A percentile compares a stretch with the other conserved stretches of the same genome.
phyloP scores from a whole-genome alignment of 2,797 vertebrate species.

The Ceryle rudis region DNA sequence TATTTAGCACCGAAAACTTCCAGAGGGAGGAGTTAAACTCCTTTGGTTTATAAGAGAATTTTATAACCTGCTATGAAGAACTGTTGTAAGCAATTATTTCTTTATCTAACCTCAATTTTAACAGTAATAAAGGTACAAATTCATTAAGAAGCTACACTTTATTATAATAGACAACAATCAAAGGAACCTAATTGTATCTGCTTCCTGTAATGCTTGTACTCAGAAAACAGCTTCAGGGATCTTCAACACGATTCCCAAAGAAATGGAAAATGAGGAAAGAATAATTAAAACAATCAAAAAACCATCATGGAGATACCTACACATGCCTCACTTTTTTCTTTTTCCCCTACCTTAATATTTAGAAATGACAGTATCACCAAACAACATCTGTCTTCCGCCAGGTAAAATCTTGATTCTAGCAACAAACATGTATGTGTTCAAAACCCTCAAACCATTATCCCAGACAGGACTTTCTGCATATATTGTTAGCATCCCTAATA shows the following conservation, averaged over 20 bases:
- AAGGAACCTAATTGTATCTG: neutral
- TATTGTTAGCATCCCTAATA: neutral
- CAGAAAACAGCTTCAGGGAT: neutral
- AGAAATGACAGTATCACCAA: slow-evolving; percentile 1
- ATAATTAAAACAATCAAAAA: neutral
- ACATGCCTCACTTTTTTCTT: neutral
- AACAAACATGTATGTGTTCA: neutral
- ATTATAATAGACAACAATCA: neutral
- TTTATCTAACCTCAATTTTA: neutral
- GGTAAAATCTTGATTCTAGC: neutral
- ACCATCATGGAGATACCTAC: neutral
- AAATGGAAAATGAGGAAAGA: neutral
- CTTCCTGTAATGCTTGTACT: neutral
- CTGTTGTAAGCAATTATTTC: neutral
- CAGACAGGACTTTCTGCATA: neutral
- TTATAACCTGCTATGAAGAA: neutral
- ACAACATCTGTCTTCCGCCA: neutral
- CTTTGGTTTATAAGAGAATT: neutral
- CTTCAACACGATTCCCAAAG: neutral
- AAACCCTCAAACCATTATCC: neutral
- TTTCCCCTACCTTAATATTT: neutral
- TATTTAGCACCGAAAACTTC: neutral
- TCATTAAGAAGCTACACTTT: neutral
- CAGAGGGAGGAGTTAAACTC: neutral
- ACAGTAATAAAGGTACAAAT: neutral